These are phyloP conservation scores for Talpa occidentalis DNA, from an alignment of 2,113 vertebrate species.

Conservation along the genomic window DNA sequence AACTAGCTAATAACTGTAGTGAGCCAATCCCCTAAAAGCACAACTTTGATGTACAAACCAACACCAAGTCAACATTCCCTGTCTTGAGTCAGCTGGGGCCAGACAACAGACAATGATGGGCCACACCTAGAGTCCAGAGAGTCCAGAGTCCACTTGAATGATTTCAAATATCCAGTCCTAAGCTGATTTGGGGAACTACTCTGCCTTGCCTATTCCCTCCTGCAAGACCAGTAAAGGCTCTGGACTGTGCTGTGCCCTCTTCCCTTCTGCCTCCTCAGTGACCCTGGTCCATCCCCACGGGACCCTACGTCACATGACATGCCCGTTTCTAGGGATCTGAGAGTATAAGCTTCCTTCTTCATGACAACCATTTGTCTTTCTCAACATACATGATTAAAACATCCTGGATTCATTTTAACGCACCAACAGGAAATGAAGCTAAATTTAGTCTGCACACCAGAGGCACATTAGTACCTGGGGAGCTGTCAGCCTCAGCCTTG, in stretches of 20 bases:
- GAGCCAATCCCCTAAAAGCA: background rate
- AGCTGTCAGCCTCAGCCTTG: background rate
- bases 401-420: background rate
- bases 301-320: rapidly evolving
- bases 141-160: background rate
- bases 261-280: background rate
- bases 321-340: background rate
- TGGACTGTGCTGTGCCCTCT: background rate
- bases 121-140: background rate
- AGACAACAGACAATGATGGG: background rate
- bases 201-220: background rate
- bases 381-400: background rate
- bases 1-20: background rate
- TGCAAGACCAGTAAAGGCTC: background rate
- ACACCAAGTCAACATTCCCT: background rate
- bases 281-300: rapidly evolving
- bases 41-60: background rate
- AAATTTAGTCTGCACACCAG: background rate
- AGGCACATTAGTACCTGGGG: too few relatives aligned
- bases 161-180: background rate
- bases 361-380: background rate
- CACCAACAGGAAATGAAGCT: background rate
- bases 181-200: background rate
- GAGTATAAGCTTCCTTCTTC: background rate
- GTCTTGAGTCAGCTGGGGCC: background rate